phyloP scores from a whole-genome alignment of 2,797 vertebrate species.

The Phataginus tricuspis region DNA sequence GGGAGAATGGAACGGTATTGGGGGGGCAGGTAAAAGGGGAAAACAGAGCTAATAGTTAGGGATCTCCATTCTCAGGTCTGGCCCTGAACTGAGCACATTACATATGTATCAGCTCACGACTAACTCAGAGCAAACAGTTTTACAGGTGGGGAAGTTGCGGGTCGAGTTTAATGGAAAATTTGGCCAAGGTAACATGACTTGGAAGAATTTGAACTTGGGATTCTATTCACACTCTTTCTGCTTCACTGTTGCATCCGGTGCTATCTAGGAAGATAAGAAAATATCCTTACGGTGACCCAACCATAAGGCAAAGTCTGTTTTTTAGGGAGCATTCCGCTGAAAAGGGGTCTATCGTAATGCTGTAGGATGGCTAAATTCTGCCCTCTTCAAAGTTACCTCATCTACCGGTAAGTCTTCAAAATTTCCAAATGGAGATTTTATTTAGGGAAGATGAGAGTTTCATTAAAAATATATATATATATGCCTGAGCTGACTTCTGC shows the following conservation, averaged over 20 bases:
- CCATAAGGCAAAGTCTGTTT: not conserved
- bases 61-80: not conserved
- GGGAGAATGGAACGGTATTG: not conserved
- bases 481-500: not conserved
- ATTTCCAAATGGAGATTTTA: conserved; percentile 4
- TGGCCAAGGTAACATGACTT: not conserved
- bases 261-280: not conserved
- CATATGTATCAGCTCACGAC: rapidly evolving
- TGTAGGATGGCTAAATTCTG: not conserved
- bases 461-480: not conserved
- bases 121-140: not conserved
- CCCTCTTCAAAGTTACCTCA: not conserved
- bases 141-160: not conserved
- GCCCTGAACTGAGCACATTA: not conserved
- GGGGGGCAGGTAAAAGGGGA: not conserved
- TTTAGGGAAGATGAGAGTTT: not conserved
- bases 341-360: not conserved
- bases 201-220: not conserved
- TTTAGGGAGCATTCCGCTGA: not conserved
- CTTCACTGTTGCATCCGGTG: not conserved
- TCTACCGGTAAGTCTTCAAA: rapidly evolving
- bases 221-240: not conserved
- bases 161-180: not conserved
- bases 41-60: not conserved
- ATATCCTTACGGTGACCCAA: not conserved